Conservation (phyloP, 1,140 invertebrate genomes). For the Drosophila burlai region DNA sequence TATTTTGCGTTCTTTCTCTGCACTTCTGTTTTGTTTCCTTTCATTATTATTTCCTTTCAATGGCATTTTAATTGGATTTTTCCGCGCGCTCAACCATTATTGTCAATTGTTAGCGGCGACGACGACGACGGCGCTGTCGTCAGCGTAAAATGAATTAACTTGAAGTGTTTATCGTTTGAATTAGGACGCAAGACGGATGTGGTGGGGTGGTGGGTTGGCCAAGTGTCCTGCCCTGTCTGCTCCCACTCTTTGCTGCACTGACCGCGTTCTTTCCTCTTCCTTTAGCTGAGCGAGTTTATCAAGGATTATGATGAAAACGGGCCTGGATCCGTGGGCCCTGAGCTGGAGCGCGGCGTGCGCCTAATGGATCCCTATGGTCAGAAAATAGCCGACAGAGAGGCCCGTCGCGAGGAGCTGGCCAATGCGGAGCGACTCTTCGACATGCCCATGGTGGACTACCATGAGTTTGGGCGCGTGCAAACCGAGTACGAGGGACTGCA, state of each 20-base stretch:
- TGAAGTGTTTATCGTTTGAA: constrained; percentile 85
- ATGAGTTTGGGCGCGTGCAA: constrained; percentile 89
- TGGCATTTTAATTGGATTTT: constrained; percentile 85
- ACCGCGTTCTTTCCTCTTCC: constrained; percentile 14
- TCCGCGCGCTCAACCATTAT: constrained; percentile 81
- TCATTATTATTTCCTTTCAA: constrained; percentile 85
- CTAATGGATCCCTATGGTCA: constrained; percentile 90
- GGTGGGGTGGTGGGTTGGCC: neutral
- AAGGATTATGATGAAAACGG: constrained; percentile 91
- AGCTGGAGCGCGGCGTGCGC: constrained; percentile 90
- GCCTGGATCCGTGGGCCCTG: constrained; percentile 90
- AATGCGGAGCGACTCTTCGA: constrained; percentile 95
- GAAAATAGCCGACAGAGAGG: constrained; percentile 89
- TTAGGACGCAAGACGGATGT: constrained; percentile 56
- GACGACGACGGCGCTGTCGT: constrained; percentile 55
- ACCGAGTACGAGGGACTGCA: constrained; percentile 91
- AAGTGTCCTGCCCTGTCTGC: constrained; percentile 17
- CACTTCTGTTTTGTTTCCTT: constrained; percentile 81
- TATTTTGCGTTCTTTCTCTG: constrained; percentile 69
- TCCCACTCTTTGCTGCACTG: constrained; percentile 36
- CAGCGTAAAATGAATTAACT: constrained; percentile 84
- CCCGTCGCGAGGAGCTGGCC: constrained; percentile 88
- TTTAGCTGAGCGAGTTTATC: constrained; percentile 88
- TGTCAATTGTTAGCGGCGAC: constrained; percentile 79
- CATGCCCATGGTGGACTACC: constrained; percentile 92